Conservation (phyloP, 2,888 invertebrate genomes). For the Cephus pygmeus region DNA sequence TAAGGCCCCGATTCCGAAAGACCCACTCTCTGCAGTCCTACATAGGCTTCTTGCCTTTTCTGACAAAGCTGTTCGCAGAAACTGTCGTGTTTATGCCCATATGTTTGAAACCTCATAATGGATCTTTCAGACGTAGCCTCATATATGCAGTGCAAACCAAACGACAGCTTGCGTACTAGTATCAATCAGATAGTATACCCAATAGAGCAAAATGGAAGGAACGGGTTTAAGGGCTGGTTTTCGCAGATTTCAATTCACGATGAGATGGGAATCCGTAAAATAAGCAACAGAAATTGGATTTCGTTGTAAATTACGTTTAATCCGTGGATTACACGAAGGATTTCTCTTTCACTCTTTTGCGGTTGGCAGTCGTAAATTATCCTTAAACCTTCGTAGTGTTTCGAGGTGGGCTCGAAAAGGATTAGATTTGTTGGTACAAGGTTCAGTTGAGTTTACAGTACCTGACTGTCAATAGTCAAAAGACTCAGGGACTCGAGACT, state of each 20-base stretch:
- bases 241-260: background rate
- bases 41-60: constrained; percentile 21
- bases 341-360: constrained; percentile 26
- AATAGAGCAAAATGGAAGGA: background rate
- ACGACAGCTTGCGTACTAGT: background rate
- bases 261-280: constrained; percentile 19
- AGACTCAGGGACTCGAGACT: constrained; percentile 4
- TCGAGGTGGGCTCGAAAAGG: constrained; percentile 8
- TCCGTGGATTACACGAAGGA: constrained; percentile 41
- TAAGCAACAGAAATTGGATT: constrained; percentile 51
- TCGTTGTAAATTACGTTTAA: constrained; percentile 52
- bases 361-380: constrained; percentile 29
- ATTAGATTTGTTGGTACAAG: constrained; percentile 5
- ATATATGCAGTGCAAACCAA: background rate
- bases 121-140: background rate
- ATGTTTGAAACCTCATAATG: constrained; percentile 25
- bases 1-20: constrained; percentile 27
- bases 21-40: constrained; percentile 7
- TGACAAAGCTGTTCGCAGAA: constrained; percentile 50
- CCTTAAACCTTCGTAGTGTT: constrained; percentile 7
- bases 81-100: constrained; percentile 30
- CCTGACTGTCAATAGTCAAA: background rate
- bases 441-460: background rate
- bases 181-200: background rate
- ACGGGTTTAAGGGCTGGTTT: background rate